Conservation (phyloP, 2,113 vertebrate genomes). For the Macroglossus sobrinus region DNA sequence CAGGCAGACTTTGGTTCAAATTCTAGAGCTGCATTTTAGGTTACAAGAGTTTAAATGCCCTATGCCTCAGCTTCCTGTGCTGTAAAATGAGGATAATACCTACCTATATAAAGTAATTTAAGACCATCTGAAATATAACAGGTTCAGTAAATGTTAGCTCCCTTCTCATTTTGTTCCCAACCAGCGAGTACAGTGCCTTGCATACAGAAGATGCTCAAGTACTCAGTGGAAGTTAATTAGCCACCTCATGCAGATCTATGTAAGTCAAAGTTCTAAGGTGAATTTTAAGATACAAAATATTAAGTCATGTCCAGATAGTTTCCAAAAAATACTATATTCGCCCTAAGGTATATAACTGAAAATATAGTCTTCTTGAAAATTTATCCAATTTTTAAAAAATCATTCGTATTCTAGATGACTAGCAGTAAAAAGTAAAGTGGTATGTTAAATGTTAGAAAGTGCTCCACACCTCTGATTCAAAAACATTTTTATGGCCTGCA, state of each 20-base stretch:
- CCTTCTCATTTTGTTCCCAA: background rate
- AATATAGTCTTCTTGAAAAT: background rate
- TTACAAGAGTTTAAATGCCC: background rate
- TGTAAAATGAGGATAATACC: background rate
- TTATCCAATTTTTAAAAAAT: background rate
- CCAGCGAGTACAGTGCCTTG: background rate
- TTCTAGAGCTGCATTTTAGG: background rate
- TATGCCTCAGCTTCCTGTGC: background rate
- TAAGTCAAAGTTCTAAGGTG: background rate
- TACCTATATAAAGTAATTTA: background rate
- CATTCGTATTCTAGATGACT: background rate
- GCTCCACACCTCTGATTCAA: background rate
- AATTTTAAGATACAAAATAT: background rate
- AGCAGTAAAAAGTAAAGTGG: background rate
- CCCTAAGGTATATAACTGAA: background rate
- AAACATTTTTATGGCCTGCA: background rate
- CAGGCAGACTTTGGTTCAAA: background rate
- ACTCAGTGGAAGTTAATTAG: background rate
- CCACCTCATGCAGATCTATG: background rate
- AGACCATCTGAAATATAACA: background rate
- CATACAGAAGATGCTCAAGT: background rate
- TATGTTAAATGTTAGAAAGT: background rate
- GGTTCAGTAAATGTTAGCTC: no score
- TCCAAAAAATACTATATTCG: slow-evolving; percentile 3
- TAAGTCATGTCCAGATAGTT: background rate